Conservation (phyloP, 53 echinoderm and acorn worm species). For the Henricia sp. region DNA sequence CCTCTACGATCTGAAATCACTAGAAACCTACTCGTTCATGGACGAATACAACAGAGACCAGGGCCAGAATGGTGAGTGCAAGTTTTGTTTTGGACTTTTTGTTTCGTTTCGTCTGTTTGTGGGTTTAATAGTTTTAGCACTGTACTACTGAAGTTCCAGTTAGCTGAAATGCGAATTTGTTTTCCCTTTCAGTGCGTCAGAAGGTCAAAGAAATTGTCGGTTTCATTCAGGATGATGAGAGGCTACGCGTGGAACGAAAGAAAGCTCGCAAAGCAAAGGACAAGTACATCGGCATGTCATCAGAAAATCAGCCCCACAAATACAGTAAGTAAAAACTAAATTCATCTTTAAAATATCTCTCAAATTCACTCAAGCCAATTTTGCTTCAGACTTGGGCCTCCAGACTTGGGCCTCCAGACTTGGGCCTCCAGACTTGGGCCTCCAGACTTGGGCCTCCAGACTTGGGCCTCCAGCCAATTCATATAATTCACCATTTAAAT, state of each 20-base stretch:
- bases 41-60: constrained; percentile 98
- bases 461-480: no score
- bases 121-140: no score
- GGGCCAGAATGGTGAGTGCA: constrained; percentile 89
- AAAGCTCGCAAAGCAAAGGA: constrained; percentile 92
- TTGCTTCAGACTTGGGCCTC: no score
- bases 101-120: no score
- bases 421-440: no score
- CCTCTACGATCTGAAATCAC: constrained; percentile 85
- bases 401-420: no score
- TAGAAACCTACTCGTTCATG: constrained; percentile 83
- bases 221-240: constrained; percentile 94
- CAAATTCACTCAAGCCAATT: no score
- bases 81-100: no score
- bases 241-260: constrained; percentile 81
- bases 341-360: no score
- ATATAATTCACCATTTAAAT: no score
- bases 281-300: constrained; percentile 75
- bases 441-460: no score
- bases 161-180: not conserved
- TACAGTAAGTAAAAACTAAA: constrained; percentile 73
- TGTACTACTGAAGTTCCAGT: not conserved
- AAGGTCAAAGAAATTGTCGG: constrained; percentile 91
- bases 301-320: constrained; percentile 42
- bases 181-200: constrained; percentile 73